Evolutionary conservation across 2,888 invertebrate species (phyloP).

Genomic region (Gandaritis pyraliata): DNA sequence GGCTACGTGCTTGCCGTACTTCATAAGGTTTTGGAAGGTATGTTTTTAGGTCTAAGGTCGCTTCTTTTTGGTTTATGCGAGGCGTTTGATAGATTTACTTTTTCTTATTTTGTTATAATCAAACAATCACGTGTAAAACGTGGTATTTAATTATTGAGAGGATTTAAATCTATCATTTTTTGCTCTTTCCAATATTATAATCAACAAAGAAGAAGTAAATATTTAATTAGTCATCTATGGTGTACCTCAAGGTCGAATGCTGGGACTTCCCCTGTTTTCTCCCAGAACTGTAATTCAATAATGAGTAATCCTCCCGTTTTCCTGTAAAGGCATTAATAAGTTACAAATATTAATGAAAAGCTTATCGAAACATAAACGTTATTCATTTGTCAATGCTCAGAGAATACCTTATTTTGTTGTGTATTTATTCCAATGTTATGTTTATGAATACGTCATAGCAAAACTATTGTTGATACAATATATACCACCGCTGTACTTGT

Average conservation of each 20-base stretch:
- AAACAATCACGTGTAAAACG: too few relatives aligned
- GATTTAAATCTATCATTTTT: neutral
- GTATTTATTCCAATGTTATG: constrained; percentile 6
- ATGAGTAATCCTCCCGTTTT: neutral
- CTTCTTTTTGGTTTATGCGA: constrained; percentile 5
- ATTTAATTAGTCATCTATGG: constrained; percentile 1
- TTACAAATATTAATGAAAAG: neutral
- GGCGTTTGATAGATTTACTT: constrained; percentile 2
- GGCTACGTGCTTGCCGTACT: constrained; percentile 93
- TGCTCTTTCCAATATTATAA: neutral
- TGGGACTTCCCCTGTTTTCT: constrained; percentile 5
- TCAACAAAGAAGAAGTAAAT: neutral
- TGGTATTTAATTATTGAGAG: neutral
- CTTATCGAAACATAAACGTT: neutral
- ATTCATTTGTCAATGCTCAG: neutral
- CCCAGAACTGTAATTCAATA: neutral
- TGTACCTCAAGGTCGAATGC: constrained; percentile 13
- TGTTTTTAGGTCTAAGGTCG: constrained; percentile 54
- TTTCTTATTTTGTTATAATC: neutral
- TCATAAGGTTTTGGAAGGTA: constrained; percentile 97
- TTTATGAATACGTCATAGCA: constrained; percentile 21
- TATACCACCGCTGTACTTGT: neutral
- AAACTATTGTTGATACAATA: constrained; percentile 7
- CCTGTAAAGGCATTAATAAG: neutral
- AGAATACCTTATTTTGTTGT: neutral